These are phyloP conservation scores for Drosophila azteca DNA, from an alignment of 1,140 invertebrate genomes.

Conservation along the genomic window DNA sequence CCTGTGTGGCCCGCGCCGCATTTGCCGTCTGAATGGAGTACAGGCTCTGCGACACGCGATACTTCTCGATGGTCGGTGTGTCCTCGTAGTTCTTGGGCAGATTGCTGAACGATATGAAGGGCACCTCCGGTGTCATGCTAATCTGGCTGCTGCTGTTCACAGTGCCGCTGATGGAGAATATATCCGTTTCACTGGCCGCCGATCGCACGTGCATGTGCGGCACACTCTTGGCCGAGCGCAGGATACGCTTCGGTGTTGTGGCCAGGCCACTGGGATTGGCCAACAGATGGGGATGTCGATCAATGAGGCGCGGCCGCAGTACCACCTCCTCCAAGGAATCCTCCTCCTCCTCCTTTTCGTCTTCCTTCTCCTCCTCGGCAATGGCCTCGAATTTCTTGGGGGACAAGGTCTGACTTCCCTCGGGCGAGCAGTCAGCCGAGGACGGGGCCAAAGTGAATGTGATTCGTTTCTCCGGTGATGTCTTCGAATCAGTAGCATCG, in stretches of 20 bases:
- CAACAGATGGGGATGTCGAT: conserved; percentile 70
- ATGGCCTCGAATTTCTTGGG: conserved; percentile 76
- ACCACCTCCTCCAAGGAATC: conserved; percentile 73
- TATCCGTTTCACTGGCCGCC: conserved; percentile 79
- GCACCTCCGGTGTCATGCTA: conserved; percentile 83
- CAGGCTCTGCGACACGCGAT: conserved; percentile 78
- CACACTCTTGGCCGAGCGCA: conserved; percentile 76
- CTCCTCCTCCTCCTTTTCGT: conserved; percentile 66
- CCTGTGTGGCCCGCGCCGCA: conserved; percentile 60
- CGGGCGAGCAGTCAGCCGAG: conserved; percentile 65
- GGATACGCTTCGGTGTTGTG: conserved; percentile 61
- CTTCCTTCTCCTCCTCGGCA: conserved; percentile 72
- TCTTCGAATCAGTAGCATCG: conserved; percentile 59
- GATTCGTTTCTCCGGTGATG: conserved; percentile 66
- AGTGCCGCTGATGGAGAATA: conserved; percentile 78
- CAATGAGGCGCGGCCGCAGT: conserved; percentile 70
- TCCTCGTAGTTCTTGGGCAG: conserved; percentile 83
- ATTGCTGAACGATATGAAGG: conserved; percentile 79
- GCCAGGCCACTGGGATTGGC: conserved; percentile 21
- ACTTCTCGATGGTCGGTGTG: conserved; percentile 83
- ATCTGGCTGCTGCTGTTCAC: conserved; percentile 68
- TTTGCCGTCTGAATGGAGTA: conserved; percentile 82
- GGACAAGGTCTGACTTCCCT: conserved; percentile 70
- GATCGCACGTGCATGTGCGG: conserved; percentile 74
- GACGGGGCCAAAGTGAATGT: conserved; percentile 70